Conservation (phyloP, 1,140 invertebrate genomes). For the Capitella teleta region DNA sequence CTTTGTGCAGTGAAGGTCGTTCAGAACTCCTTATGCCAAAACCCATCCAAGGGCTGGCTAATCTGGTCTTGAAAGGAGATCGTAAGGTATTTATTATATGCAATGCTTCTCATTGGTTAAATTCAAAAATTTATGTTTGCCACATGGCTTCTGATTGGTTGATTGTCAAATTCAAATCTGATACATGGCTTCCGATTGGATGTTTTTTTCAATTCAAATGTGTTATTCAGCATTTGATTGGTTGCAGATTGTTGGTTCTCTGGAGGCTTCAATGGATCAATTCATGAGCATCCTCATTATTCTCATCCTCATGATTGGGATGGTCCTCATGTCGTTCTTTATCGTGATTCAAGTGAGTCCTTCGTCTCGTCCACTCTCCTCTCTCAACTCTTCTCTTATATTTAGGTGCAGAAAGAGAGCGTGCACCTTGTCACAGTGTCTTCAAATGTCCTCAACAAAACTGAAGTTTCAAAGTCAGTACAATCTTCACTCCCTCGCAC, state of each 20-base stretch:
- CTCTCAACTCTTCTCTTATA: slow-evolving; percentile 1
- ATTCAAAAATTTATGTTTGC: too few species aligned
- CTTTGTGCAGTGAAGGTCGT: slow-evolving; percentile 15
- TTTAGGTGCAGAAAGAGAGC: slow-evolving; percentile 84
- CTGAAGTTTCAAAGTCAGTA: too few species aligned
- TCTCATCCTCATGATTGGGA: slow-evolving; percentile 40
- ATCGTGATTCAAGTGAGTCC: slow-evolving; percentile 40
- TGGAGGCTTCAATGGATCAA: slow-evolving; percentile 43
- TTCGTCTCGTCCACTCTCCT: background rate
- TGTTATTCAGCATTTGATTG: too few species aligned
- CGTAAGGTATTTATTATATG: too few species aligned
- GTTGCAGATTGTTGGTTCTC: slow-evolving; percentile 37
- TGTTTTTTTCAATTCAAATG: too few species aligned
- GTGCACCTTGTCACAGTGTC: slow-evolving; percentile 81
- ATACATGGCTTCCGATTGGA: too few species aligned
- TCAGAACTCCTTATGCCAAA: slow-evolving; percentile 45
- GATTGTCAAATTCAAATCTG: too few species aligned
- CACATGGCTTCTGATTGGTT: too few species aligned
- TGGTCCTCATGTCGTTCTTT: slow-evolving; percentile 40
- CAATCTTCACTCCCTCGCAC: too few species aligned
- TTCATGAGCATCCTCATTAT: slow-evolving; percentile 46
- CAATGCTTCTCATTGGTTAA: too few species aligned
- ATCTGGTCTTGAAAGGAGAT: slow-evolving; percentile 51
- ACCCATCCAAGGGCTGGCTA: slow-evolving; percentile 43
- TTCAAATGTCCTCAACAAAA: slow-evolving; percentile 79